Evolutionary conservation across 2,113 vertebrate genomes (phyloP), one percentile per base, ranked within the genome.

Genomic region (Circaetus gallicus): DNA sequence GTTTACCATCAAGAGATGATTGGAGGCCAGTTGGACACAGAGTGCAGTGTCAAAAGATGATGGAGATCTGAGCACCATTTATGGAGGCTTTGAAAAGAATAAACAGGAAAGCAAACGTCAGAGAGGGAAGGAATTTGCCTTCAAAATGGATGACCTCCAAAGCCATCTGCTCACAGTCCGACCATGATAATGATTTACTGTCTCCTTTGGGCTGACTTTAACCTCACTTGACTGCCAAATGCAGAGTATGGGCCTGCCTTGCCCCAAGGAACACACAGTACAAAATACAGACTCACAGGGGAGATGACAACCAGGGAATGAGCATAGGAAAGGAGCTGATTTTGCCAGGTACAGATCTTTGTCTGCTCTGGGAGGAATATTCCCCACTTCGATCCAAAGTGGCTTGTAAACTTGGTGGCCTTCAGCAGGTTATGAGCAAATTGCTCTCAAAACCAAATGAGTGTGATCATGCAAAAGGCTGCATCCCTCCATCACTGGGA

Each of bases 41-140:
- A 43, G 34, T 24, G 62, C 11, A 0, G 62, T 34, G 77, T 86
- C 72, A 86, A 52, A 58, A 62, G 72, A 81, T 81, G 93, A 78
- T 84, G 85, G 78, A 81, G 89, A 77, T 62, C 67, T 26, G 58
- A 86, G 78, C 38, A 18, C 67, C 77, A 16, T 87, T 76, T 90
- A 43, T 45, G n/a, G 93, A 93, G 85, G 47, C 82, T 84, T 47
- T 32, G 89, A 47, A 71, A 83, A 42, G 85, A 69, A 89, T 92
- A 92, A 95, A 95, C 91, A 95, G 89, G 93, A 96, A 95, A 93
- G 72, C 50, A 79, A 89, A 77, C 9, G 58, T 92, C 95, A 89
- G 85, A 83, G 47, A 49, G 67, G 47, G 93, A 76, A 96, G 78
- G 91, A 91, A 93, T 93, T 76, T 83, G 91, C 91, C 81, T 91